A percentile compares a stretch with the other conserved stretches of the same genome.
Evolutionary conservation across 2,888 invertebrate genomes (phyloP).

Genomic region (Drosophila paramelanica): DNA sequence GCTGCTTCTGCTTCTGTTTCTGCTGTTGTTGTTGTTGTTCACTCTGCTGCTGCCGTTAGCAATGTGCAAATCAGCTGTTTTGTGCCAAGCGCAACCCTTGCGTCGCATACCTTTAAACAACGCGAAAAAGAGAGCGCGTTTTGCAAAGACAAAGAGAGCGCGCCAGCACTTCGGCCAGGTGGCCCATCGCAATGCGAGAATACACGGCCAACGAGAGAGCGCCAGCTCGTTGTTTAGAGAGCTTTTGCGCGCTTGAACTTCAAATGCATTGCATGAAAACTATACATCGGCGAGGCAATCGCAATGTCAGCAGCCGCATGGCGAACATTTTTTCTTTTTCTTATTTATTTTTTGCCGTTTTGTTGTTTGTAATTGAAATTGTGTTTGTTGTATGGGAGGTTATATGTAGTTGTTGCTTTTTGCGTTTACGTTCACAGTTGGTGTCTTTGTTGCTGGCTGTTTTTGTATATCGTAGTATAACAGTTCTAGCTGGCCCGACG

Average conservation of each 20-base stretch:
- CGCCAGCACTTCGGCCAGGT: conserved; percentile 31
- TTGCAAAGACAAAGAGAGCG: conserved; percentile 39
- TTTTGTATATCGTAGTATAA: conserved; percentile 73
- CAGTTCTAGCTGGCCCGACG: conserved; percentile 58
- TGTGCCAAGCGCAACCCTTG: conserved; percentile 49
- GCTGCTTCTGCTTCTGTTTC: conserved; percentile 5
- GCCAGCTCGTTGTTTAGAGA: conserved; percentile 26
- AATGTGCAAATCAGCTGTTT: conserved; percentile 63
- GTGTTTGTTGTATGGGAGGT: conserved; percentile 46
- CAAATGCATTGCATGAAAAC: conserved; percentile 66
- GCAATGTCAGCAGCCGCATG: conserved; percentile 62
- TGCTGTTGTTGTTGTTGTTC: conserved; percentile 4
- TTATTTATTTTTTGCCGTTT: conserved; percentile 38
- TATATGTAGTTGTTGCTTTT: conserved; percentile 48
- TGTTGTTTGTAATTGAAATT: conserved; percentile 47
- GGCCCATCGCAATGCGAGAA: conserved; percentile 21
- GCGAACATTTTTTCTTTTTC: conserved; percentile 39
- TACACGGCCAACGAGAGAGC: conserved; percentile 4
- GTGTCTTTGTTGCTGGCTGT: conserved; percentile 50
- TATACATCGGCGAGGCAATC: conserved; percentile 42
- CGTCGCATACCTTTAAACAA: conserved; percentile 47
- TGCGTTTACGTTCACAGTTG: conserved; percentile 38
- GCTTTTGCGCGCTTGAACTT: conserved; percentile 74
- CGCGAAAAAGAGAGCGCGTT: conserved; percentile 11
- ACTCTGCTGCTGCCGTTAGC: conserved; percentile 19